Percentiles rank a stretch among this genome's conserved stretches.
These are phyloP conservation scores for Sminthurinus aureus DNA, from an alignment of 2,888 invertebrate genomes.

Conservation along the genomic window DNA sequence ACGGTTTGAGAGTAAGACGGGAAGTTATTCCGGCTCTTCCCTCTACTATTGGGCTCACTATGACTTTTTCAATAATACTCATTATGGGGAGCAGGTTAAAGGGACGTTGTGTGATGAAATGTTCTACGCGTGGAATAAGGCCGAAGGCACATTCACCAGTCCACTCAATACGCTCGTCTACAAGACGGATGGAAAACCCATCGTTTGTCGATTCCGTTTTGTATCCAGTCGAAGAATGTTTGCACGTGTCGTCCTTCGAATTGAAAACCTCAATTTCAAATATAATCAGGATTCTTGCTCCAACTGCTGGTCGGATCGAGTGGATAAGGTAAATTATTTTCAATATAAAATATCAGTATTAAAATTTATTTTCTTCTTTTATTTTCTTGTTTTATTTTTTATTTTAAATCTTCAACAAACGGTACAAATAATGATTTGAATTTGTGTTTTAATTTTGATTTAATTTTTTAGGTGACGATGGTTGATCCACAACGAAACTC, in stretches of 20 bases:
- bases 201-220: slow-evolving; percentile 83
- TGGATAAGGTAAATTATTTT: slow-evolving; percentile 74
- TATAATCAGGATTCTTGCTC: slow-evolving; percentile 81
- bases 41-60: slow-evolving; percentile 94
- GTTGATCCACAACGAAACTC: slow-evolving; percentile 53
- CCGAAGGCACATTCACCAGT: slow-evolving; percentile 76
- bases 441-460: not conserved
- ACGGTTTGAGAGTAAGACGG: slow-evolving; percentile 88
- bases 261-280: slow-evolving; percentile 82
- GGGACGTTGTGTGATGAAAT: slow-evolving; percentile 87
- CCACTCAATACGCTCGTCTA: slow-evolving; percentile 88
- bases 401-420: too few relatives aligned
- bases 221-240: slow-evolving; percentile 82
- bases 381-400: slow-evolving; percentile 3
- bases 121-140: slow-evolving; percentile 83
- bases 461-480: slow-evolving; percentile 40
- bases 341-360: not conserved
- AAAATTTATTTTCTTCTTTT: too few relatives aligned
- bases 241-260: slow-evolving; percentile 80
- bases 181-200: slow-evolving; percentile 74
- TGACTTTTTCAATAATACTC: slow-evolving; percentile 91
- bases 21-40: slow-evolving; percentile 80
- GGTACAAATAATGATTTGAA: not conserved
- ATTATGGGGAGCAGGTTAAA: slow-evolving; percentile 81
- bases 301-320: slow-evolving; percentile 86